A percentile compares a stretch with the other conserved stretches of the same genome.
Evolutionary conservation across 1,140 invertebrate species (phyloP).

Genomic region (Ctenoplectra terminalis): DNA sequence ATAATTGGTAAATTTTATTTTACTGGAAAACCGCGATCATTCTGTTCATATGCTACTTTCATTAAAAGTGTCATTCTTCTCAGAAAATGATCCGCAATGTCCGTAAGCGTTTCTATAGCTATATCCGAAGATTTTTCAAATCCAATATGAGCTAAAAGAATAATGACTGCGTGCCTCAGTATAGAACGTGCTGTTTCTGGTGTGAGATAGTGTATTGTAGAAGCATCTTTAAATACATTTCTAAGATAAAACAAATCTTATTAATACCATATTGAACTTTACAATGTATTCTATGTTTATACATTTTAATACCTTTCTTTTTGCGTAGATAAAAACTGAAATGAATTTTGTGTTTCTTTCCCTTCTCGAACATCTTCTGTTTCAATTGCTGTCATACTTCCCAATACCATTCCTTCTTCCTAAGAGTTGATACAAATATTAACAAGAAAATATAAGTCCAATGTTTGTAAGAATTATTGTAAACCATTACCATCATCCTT

Average conservation of each 20-base stretch:
- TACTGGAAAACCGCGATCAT: slow-evolving; percentile 84
- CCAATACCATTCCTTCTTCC: slow-evolving; percentile 75
- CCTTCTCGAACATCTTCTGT: slow-evolving; percentile 50
- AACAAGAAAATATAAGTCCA: slow-evolving; percentile 2
- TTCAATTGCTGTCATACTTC: slow-evolving; percentile 73
- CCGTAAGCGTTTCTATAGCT: slow-evolving; percentile 84
- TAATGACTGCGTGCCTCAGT: slow-evolving; percentile 77
- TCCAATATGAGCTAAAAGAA: slow-evolving; percentile 81
- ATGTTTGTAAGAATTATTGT: background rate
- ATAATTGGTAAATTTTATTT: slow-evolving; percentile 48
- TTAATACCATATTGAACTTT: background rate
- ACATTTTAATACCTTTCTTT: slow-evolving; percentile 63
- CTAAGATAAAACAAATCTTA: slow-evolving; percentile 35
- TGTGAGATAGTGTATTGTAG: slow-evolving; percentile 70
- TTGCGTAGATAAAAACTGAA: slow-evolving; percentile 66
- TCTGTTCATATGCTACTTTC: slow-evolving; percentile 83
- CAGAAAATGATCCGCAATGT: slow-evolving; percentile 84
- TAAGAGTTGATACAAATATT: slow-evolving; percentile 20
- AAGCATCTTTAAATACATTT: slow-evolving; percentile 55
- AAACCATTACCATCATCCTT: slow-evolving; percentile 73
- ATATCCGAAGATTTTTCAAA: slow-evolving; percentile 82
- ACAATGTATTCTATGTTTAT: background rate
- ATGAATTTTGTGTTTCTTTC: slow-evolving; percentile 64
- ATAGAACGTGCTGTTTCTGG: slow-evolving; percentile 73
- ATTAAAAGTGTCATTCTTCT: slow-evolving; percentile 83